phyloP scores from a whole-genome alignment of 2,797 vertebrate species.

The Arrhamphus sclerolepis region DNA sequence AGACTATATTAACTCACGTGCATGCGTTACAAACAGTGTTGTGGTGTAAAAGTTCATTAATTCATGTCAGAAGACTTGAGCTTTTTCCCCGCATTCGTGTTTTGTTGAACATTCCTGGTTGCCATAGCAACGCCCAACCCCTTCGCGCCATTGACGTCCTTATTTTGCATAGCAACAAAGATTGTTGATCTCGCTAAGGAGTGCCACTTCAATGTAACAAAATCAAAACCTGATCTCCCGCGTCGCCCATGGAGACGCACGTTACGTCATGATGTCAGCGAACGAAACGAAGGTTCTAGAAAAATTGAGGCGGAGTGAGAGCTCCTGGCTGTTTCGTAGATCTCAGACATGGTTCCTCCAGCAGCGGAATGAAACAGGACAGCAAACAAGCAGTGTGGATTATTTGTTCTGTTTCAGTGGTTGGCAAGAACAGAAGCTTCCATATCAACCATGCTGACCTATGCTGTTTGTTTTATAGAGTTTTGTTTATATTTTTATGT shows the following conservation, averaged over 20 bases:
- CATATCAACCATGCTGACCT: constrained; percentile 1
- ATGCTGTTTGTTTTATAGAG: constrained; percentile 12
- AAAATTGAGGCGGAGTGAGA: constrained; percentile 44
- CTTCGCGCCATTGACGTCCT: constrained; percentile 71
- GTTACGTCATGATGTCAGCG: neutral
- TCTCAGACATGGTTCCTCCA: constrained; percentile 22
- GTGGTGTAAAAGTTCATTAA: constrained; percentile 40
- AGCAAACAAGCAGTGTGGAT: constrained; percentile 27
- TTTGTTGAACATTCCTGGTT: constrained; percentile 77
- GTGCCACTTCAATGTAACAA: constrained; percentile 10
- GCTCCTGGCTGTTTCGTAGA: constrained; percentile 3
- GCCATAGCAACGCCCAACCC: constrained; percentile 74
- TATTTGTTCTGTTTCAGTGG: constrained; percentile 44
- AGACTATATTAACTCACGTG: too few relatives aligned
- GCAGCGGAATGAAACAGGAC: constrained; percentile 49
- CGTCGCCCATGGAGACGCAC: neutral
- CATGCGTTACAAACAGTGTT: constrained; percentile 1
- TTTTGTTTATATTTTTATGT: neutral
- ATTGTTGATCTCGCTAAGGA: constrained; percentile 23
- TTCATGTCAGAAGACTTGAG: constrained; percentile 20
- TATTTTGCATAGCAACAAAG: constrained; percentile 55
- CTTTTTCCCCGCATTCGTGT: constrained; percentile 64
- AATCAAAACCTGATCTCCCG: neutral
- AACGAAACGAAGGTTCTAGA: neutral
- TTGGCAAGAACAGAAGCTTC: constrained; percentile 44